Conservation (phyloP, 2,888 invertebrate genomes). For the Sesamia inferens region DNA sequence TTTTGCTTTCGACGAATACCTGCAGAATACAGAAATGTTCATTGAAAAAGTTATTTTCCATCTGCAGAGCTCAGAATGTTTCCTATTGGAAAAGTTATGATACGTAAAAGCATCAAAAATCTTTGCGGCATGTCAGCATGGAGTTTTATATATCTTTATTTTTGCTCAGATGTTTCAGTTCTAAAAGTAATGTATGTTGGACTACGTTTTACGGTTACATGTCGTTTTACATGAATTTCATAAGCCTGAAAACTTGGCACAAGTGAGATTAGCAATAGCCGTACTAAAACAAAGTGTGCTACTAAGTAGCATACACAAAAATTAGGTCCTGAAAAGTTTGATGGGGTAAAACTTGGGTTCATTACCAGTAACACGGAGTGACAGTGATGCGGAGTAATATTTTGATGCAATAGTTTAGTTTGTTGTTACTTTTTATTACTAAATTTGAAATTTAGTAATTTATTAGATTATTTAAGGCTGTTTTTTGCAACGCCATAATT, state of each 20-base stretch:
- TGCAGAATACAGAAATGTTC: constrained; percentile 49
- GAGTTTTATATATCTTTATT: constrained; percentile 19
- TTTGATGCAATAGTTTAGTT: not conserved
- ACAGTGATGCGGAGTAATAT: not conserved
- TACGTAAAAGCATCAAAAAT: constrained; percentile 49
- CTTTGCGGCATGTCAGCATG: constrained; percentile 1
- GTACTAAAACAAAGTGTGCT: not conserved
- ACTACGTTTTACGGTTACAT: not conserved
- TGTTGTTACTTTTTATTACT: not conserved
- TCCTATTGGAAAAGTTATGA: constrained; percentile 61
- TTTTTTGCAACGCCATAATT: too few species aligned
- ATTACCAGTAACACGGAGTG: not conserved
- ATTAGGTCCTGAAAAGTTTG: not conserved
- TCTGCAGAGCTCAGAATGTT: constrained; percentile 41
- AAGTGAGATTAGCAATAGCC: not conserved
- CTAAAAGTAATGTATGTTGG: not conserved
- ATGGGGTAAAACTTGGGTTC: not conserved
- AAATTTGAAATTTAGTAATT: not conserved
- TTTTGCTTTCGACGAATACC: constrained; percentile 6
- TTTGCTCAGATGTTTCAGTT: constrained; percentile 18
- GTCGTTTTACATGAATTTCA: not conserved
- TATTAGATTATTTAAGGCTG: not conserved
- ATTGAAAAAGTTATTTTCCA: constrained; percentile 61
- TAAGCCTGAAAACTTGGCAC: not conserved
- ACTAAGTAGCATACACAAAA: not conserved